These are phyloP conservation scores for Podarcis cretensis DNA, from an alignment of 2,113 vertebrate species.

Conservation along the genomic window DNA sequence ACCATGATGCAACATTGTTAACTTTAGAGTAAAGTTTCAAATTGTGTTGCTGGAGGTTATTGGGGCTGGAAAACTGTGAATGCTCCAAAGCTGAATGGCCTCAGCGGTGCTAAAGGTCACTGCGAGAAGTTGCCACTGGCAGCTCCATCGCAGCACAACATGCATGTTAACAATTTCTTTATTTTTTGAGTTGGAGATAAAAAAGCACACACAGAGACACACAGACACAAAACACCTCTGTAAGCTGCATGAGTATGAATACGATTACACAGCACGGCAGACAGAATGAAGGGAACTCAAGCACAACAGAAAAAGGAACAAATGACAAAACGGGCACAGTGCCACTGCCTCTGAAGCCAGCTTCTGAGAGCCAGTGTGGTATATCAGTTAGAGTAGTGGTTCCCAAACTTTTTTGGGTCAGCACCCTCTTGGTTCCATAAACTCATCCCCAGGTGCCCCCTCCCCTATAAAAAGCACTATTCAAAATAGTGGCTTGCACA, in stretches of 20 bases:
- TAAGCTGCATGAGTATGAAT: neutral
- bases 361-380: neutral
- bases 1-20: neutral
- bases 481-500: too few species aligned
- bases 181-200: accelerated
- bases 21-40: neutral
- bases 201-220: neutral
- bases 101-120: neutral
- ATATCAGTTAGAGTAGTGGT: neutral
- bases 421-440: neutral
- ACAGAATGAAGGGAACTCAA: neutral
- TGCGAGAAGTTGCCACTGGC: neutral
- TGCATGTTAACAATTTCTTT: accelerated
- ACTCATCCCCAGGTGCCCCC: too few species aligned
- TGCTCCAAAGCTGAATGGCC: neutral
- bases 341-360: neutral
- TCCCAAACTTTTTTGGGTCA: neutral
- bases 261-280: neutral
- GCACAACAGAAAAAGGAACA: neutral
- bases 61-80: neutral
- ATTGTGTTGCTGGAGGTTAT: neutral
- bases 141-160: accelerated
- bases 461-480: too few species aligned
- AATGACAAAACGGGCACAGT: neutral
- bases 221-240: neutral